A percentile compares a stretch with the other conserved stretches of the same genome.
Evolutionary conservation across 2,113 vertebrate genomes (phyloP).

Genomic region (Larimichthys polyactis): DNA sequence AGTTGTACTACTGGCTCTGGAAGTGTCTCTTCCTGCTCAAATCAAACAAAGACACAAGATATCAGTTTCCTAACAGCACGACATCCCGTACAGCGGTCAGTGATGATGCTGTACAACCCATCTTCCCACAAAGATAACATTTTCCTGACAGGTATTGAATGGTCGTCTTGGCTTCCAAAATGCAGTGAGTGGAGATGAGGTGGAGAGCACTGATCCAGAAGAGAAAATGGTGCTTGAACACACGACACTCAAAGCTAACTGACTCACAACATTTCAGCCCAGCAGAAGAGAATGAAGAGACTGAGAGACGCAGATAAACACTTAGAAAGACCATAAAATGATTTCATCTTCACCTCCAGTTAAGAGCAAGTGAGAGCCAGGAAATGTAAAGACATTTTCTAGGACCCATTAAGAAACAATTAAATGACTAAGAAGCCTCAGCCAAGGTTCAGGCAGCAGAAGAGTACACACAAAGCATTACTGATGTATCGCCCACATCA

Average conservation of each 20-base stretch:
- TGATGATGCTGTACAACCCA: constrained; percentile 14
- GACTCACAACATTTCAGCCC: constrained; percentile 54
- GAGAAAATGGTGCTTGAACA: constrained; percentile 60
- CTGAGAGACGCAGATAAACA: constrained; percentile 13
- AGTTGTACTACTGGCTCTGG: constrained; percentile 32
- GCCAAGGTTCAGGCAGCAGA: background rate
- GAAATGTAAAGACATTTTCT: constrained; percentile 31
- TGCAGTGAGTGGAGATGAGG: constrained; percentile 30
- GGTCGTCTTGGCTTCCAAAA: constrained; percentile 24
- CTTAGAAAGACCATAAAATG: constrained; percentile 32
- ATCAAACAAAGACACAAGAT: constrained; percentile 31
- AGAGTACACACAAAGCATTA: constrained; percentile 9
- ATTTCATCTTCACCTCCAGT: background rate
- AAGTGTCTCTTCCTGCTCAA: constrained; percentile 64
- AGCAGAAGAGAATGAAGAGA: constrained; percentile 24
- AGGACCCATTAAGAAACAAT: constrained; percentile 30
- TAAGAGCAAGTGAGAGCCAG: constrained; percentile 23
- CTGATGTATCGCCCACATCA: background rate
- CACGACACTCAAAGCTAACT: constrained; percentile 63
- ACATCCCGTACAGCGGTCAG: background rate
- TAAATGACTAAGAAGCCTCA: constrained; percentile 12
- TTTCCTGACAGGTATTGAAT: constrained; percentile 44
- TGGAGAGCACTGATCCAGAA: constrained; percentile 48
- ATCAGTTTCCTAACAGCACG: background rate
- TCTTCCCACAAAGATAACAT: constrained; percentile 33